Conservation (phyloP, 2,888 invertebrate species). For the Branchipolynoe longqiensis region DNA sequence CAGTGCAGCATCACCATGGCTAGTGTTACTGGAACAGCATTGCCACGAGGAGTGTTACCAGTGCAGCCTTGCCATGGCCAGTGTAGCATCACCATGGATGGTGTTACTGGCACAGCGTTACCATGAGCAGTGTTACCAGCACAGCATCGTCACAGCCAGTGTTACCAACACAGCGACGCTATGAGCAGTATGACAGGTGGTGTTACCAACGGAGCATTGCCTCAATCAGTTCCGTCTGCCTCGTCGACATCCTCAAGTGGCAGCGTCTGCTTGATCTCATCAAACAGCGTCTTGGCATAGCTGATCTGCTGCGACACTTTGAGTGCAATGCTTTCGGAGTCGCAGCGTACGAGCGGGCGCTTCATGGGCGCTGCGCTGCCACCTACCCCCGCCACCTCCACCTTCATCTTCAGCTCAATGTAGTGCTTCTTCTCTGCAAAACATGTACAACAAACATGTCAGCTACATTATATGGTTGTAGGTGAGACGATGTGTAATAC, state of each 20-base stretch:
- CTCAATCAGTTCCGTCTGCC: background rate
- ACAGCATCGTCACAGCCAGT: no score
- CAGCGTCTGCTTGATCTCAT: constrained; percentile 89
- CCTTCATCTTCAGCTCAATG: constrained; percentile 86
- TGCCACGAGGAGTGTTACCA: no score
- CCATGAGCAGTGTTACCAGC: no score
- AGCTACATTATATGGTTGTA: background rate
- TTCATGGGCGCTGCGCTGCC: constrained; percentile 83
- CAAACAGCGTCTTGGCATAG: constrained; percentile 92
- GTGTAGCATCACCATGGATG: no score
- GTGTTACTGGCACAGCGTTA: no score
- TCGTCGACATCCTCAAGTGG: constrained; percentile 52
- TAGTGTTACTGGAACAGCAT: no score
- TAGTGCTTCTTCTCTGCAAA: constrained; percentile 83
- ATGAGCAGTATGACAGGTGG: no score
- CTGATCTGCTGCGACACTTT: constrained; percentile 90
- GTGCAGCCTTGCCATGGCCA: no score
- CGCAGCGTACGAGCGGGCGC: constrained; percentile 90
- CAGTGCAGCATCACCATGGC: no score
- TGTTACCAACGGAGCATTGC: no score
- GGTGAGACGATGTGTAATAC: background rate
- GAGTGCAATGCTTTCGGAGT: constrained; percentile 86
- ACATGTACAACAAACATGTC: background rate
- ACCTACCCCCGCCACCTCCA: constrained; percentile 81
- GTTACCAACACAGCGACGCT: no score